These are phyloP conservation scores for Megalops atlanticus DNA, from an alignment of 2,113 vertebrate species.

Conservation along the genomic window DNA sequence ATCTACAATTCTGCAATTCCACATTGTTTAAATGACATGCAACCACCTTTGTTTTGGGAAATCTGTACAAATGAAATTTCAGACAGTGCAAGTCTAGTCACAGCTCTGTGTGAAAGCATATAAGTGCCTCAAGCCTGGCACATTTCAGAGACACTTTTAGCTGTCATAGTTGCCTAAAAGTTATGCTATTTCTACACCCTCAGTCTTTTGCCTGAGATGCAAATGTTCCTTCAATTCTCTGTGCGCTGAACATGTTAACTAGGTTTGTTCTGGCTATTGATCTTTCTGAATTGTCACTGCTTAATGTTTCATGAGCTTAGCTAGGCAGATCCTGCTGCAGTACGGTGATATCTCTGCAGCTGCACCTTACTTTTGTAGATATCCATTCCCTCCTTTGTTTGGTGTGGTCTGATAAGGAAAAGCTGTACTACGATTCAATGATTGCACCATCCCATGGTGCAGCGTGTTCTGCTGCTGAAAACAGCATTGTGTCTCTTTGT, in stretches of 20 bases:
- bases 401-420: constrained; percentile 41
- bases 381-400: constrained; percentile 44
- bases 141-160: background rate
- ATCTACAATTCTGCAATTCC: background rate
- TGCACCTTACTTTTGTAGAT: constrained; percentile 38
- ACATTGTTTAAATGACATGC: background rate
- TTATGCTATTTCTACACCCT: background rate
- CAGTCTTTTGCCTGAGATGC: background rate
- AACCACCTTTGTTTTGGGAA: background rate
- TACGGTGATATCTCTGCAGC: constrained; percentile 40
- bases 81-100: background rate
- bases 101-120: background rate
- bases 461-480: background rate
- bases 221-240: background rate
- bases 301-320: constrained; percentile 56
- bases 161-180: background rate
- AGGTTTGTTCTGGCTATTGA: constrained; percentile 47
- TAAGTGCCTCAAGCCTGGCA: background rate
- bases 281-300: constrained; percentile 50
- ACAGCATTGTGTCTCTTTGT: background rate
- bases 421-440: constrained; percentile 27
- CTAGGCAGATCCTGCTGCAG: constrained; percentile 49
- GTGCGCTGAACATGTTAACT: constrained; percentile 16
- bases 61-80: background rate
- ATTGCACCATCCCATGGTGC: constrained; percentile 27